Evolutionary conservation across 2,797 vertebrate species (phyloP).

Genomic region (Leucoraja ocellata): DNA sequence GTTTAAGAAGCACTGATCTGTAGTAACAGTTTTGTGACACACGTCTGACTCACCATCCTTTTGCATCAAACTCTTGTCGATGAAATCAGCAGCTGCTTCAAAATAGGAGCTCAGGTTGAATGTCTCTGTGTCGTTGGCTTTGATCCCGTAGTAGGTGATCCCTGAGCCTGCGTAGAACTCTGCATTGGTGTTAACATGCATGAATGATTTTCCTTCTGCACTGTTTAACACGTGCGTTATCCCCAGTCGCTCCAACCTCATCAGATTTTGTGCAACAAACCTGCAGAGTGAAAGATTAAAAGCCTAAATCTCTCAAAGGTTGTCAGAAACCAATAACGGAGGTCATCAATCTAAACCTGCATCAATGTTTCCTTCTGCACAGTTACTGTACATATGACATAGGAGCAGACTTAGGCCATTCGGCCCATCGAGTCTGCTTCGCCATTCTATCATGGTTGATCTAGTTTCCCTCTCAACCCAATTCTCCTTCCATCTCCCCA

Average conservation of each 20-base stretch:
- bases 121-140: constrained; percentile 82
- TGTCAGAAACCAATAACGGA: too few species aligned
- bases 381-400: too few species aligned
- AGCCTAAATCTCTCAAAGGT: not conserved
- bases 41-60: constrained; percentile 74
- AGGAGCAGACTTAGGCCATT: too few species aligned
- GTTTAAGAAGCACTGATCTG: too few species aligned
- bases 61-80: constrained; percentile 84
- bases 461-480: too few species aligned
- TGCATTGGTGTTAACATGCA: constrained; percentile 91
- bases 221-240: constrained; percentile 91
- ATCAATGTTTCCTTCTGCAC: too few species aligned
- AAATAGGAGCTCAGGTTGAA: constrained; percentile 92
- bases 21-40: not conserved
- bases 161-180: constrained; percentile 85
- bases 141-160: constrained; percentile 87
- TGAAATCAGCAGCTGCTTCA: constrained; percentile 88
- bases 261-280: constrained; percentile 85
- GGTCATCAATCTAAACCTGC: too few species aligned
- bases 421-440: too few species aligned
- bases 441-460: too few species aligned
- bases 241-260: constrained; percentile 78
- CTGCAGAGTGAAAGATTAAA: constrained; percentile 49
- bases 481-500: too few species aligned
- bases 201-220: constrained; percentile 92